phyloP scores from a whole-genome alignment of 2,797 vertebrate species.

The Spheniscus humboldti region DNA sequence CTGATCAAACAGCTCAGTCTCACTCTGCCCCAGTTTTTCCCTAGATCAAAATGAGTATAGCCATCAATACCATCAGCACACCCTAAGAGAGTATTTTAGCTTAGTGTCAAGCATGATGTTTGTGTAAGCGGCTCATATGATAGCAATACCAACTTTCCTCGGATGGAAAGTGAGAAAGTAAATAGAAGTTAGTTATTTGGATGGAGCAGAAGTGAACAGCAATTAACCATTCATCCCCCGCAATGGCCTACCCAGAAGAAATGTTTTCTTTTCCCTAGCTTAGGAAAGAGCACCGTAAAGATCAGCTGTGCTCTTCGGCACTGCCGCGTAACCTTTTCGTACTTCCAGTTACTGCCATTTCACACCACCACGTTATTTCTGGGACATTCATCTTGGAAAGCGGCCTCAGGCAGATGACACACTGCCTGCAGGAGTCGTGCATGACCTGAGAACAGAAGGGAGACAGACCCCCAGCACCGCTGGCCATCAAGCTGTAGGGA shows the following conservation, averaged over 20 bases:
- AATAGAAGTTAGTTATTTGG: no score
- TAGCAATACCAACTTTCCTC: background rate
- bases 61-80: background rate
- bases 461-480: background rate
- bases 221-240: background rate
- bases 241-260: background rate
- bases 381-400: background rate
- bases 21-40: background rate
- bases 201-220: background rate
- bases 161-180: background rate
- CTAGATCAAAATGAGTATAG: background rate
- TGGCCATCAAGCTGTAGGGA: background rate
- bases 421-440: background rate
- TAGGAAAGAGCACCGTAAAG: background rate
- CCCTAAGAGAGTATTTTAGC: background rate
- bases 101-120: no score
- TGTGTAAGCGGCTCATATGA: background rate
- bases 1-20: no score
- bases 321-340: no score
- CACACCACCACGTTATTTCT: background rate
- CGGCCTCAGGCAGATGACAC: background rate
- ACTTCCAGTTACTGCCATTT: background rate
- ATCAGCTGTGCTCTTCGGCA: background rate
- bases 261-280: background rate
- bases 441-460: background rate